Evolutionary conservation across 2,888 invertebrate species (phyloP), one percentile per base, ranked within the genome.

Genomic region (Tryphoninae sp.): DNA sequence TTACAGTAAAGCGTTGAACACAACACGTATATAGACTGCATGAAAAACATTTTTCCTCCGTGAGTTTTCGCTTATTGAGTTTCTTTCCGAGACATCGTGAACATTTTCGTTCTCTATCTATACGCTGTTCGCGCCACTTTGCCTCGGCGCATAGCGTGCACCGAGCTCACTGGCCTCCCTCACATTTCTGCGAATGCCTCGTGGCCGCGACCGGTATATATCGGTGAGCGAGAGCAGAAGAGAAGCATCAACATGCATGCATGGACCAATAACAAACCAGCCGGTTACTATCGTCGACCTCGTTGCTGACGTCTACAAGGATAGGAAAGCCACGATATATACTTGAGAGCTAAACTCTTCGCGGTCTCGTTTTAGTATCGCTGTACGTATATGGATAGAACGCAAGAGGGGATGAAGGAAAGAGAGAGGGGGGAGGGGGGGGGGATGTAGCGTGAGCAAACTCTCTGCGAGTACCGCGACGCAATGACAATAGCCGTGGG

Each of bases 401-500:
- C 23, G 58, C 33, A n/a, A 73, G 55, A 51, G 65, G 13, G 61
- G 40, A 51, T 65, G 74, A 74, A 72, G 74, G 74, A 61, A 53
- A 51, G 51, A 73, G 51, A 45, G 13, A 51, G 49, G n/a, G 23
- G 33, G 62, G 7, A 13, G 51, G 49, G 58, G 11, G 33, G 11
- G 62, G 19, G 19, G 19, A 19, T 19, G 49, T 9, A 65, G 61
- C 49, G 64, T 65, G 67, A 72, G 81, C 71, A 78, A 80, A 82
- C 64, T 58, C 13, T 49, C 49, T 26, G 33, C 65, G 45, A 33
- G 61, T 33, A 80, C 22, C 65, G 23, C 19, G 62, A 82, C 73
- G 76, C 75, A 83, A 80, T 74, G 86, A 85, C 86, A 86, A 88
- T 87, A 88, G 83, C 85, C 84, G 74, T 33, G 67, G 82, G 88